These are phyloP conservation scores for Tigriopus californicus DNA, from an alignment of 2,888 invertebrate species.

Conservation along the genomic window DNA sequence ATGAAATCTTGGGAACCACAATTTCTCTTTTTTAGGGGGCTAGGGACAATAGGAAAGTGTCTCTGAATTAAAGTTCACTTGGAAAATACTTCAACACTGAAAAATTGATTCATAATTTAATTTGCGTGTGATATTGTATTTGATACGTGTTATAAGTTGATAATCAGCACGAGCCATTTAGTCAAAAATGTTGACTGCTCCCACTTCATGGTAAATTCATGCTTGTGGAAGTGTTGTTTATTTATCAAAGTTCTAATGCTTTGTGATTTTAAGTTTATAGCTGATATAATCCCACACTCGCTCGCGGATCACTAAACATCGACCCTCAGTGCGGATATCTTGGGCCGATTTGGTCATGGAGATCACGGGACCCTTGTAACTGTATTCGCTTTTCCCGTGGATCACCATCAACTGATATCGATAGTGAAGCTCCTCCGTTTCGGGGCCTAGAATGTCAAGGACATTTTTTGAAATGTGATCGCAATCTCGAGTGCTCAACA, in stretches of 20 bases:
- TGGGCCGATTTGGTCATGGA: conserved; percentile 1
- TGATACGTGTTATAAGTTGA: no score
- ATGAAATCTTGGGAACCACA: no score
- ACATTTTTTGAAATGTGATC: neutral
- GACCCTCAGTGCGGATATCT: conserved; percentile 10
- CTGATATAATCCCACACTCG: conserved; percentile 15
- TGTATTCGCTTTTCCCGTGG: conserved; percentile 14
- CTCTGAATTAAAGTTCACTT: no score
- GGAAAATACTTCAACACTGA: no score
- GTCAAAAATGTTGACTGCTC: no score
- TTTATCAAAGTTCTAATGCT: conserved; percentile 3
- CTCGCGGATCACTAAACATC: conserved; percentile 15
- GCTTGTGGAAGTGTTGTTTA: no score
- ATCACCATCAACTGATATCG: conserved; percentile 10
- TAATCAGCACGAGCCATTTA: no score
- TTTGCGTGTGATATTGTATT: no score
- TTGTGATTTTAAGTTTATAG: conserved; percentile 13
- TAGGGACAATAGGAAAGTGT: no score
- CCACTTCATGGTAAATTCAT: no score
- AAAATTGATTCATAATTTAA: no score
- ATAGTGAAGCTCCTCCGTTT: conserved; percentile 12
- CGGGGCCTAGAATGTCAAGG: conserved; percentile 2
- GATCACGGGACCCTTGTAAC: conserved; percentile 15
- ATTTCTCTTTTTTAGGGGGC: no score
- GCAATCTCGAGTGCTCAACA: neutral